These are phyloP conservation scores for Micropoecilia bifurca DNA, from an alignment of 2,797 vertebrate species.

Conservation along the genomic window DNA sequence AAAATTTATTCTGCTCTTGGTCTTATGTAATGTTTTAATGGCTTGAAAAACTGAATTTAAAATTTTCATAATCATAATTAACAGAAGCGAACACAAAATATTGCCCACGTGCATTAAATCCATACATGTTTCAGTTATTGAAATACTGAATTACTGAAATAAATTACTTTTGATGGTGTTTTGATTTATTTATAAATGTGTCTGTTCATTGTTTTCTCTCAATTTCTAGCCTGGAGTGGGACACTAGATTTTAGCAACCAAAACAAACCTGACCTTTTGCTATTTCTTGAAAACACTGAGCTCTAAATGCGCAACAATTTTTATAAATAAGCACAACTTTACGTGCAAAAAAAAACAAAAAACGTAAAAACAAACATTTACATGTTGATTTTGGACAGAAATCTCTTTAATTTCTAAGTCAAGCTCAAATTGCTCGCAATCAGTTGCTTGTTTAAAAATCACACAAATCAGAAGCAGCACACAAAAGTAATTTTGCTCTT, in stretches of 20 bases:
- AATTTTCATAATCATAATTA: not conserved
- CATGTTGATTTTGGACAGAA: not conserved
- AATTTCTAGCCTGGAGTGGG: not conserved
- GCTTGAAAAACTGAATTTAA: not conserved
- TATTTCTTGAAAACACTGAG: not conserved
- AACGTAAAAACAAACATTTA: not conserved
- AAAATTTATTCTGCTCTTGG: not conserved
- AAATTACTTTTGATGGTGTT: not conserved
- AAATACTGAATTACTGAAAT: not conserved
- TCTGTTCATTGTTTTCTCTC: not conserved
- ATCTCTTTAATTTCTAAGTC: not conserved
- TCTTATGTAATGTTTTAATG: not conserved
- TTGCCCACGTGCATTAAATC: not conserved
- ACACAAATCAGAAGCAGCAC: not conserved
- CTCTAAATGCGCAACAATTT: not conserved
- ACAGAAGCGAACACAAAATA: not conserved
- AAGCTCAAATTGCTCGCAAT: not conserved
- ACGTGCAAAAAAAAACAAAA: not conserved
- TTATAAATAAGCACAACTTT: not conserved
- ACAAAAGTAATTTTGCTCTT: not conserved
- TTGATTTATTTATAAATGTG: not conserved
- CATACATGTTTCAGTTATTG: not conserved
- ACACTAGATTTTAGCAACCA: not conserved
- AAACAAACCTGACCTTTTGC: not conserved
- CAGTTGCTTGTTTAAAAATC: not conserved